phyloP scores from a whole-genome alignment of 2,113 vertebrate genomes.

The Naja naja region DNA sequence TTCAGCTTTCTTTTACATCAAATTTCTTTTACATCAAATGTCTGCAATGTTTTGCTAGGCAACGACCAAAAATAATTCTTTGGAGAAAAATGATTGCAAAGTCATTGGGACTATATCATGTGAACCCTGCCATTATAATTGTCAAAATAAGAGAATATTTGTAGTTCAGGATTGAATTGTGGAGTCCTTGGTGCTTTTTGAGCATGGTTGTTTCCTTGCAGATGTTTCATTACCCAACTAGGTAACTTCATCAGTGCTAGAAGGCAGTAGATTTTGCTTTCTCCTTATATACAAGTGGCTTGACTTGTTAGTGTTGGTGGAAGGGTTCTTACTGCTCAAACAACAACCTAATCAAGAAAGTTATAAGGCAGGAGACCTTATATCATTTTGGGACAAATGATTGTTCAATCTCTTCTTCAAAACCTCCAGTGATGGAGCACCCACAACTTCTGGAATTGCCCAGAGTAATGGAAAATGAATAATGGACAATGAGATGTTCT shows the following conservation, averaged over 20 bases:
- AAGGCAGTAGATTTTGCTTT: not conserved
- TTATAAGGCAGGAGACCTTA: not conserved
- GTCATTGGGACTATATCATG: not conserved
- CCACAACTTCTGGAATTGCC: not conserved
- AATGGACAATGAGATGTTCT: not conserved
- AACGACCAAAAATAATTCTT: not conserved
- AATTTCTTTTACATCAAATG: not conserved
- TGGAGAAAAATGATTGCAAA: not conserved
- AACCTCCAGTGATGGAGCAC: not conserved
- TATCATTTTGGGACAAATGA: not conserved
- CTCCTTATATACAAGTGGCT: not conserved
- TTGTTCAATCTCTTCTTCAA: not conserved
- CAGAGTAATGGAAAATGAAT: not conserved
- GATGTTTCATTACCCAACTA: not conserved
- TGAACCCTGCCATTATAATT: not conserved
- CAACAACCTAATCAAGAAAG: not conserved
- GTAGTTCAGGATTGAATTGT: not conserved
- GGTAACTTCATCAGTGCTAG: not conserved
- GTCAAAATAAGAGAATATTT: not conserved
- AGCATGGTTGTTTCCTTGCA: not conserved
- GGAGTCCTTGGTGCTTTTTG: not conserved
- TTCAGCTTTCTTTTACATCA: not conserved
- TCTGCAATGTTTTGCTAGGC: not conserved
- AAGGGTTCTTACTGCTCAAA: not conserved
- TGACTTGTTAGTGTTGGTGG: not conserved